Evolutionary conservation across 2,888 invertebrate genomes (phyloP), one percentile per base, ranked within the genome.

Genomic region (Argyresthia albistria): DNA sequence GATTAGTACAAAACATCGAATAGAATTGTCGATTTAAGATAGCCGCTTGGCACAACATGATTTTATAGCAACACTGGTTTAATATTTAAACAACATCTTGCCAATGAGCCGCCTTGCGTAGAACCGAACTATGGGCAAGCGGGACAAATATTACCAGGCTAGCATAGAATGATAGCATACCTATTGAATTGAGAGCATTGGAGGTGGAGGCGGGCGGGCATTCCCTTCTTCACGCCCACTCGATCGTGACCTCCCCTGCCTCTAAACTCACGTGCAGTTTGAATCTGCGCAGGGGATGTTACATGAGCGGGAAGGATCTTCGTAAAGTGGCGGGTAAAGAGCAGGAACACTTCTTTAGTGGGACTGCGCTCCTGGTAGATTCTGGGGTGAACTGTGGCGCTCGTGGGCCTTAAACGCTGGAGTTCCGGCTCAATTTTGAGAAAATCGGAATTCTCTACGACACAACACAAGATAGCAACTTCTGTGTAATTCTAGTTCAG

Each of bases 121-220:
- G 15, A 48, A 37, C 55, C 54, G 56, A 57, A 59, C 60, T 58
- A 60, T 57, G 58, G 73, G 66, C 66, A 65, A 67, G 70, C 67
- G 73, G 69, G 69, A 67, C 71, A 66, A 65, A 59, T 56, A 66
- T 68, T 80, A 86, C 84, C 69, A 83, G 86, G 84, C 70, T 71
- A 67, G 67, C 79, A 86, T 79, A 74, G 75, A 47, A 37, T 25
- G 25, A 25, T 25, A 25, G 25, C 25, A 25, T 4, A n/a, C 12
- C 9, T 45, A 45, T n/a, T 9, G 39, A 39, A 39, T n/a, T 39
- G 35, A n/a, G 46, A 46, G 25, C 25, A 25, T 15, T 48, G 7
- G 10, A 37, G 42, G 42, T 48, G 7, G 10, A 37, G 42, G 42
- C 78, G 76, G 86, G 84, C 82, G 84, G 82, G 75, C 73, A 70